Conservation (phyloP, 1,140 invertebrate species). For the Archivesica marissinica region DNA sequence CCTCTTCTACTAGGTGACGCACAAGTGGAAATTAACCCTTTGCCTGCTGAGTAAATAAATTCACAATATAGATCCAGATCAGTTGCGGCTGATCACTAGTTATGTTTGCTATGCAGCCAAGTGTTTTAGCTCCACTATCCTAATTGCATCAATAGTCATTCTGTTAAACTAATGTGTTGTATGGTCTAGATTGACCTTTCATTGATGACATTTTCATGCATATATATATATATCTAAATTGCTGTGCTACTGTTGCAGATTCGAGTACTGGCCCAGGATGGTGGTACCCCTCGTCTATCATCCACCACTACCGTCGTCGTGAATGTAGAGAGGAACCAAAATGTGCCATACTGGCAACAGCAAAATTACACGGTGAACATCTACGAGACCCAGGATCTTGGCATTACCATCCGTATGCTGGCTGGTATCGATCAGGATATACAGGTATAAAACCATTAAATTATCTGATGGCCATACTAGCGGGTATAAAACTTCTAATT, state of each 20-base stretch:
- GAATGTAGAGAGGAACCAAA: constrained; percentile 74
- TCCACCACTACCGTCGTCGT: constrained; percentile 69
- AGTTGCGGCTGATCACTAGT: too few relatives aligned
- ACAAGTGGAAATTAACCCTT: too few relatives aligned
- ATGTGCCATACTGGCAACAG: constrained; percentile 66
- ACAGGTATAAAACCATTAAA: constrained; percentile 24
- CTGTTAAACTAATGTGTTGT: too few relatives aligned
- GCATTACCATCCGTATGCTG: constrained; percentile 52
- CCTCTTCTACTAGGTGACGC: too few relatives aligned
- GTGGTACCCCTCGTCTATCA: constrained; percentile 71
- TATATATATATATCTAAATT: constrained; percentile 7
- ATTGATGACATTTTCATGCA: neutral
- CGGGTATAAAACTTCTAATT: too few relatives aligned
- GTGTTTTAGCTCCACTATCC: too few relatives aligned
- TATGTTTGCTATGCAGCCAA: too few relatives aligned
- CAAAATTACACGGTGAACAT: constrained; percentile 81
- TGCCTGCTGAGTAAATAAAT: too few relatives aligned
- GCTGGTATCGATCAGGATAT: constrained; percentile 61
- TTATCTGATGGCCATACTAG: too few relatives aligned
- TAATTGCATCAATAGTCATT: too few relatives aligned
- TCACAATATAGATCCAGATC: too few relatives aligned
- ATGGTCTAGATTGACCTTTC: too few relatives aligned
- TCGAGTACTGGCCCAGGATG: constrained; percentile 75
- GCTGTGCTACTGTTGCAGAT: constrained; percentile 70
- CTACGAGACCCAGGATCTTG: constrained; percentile 59